Conservation (phyloP, 2,113 vertebrate genomes). For the Sorex fumeus region DNA sequence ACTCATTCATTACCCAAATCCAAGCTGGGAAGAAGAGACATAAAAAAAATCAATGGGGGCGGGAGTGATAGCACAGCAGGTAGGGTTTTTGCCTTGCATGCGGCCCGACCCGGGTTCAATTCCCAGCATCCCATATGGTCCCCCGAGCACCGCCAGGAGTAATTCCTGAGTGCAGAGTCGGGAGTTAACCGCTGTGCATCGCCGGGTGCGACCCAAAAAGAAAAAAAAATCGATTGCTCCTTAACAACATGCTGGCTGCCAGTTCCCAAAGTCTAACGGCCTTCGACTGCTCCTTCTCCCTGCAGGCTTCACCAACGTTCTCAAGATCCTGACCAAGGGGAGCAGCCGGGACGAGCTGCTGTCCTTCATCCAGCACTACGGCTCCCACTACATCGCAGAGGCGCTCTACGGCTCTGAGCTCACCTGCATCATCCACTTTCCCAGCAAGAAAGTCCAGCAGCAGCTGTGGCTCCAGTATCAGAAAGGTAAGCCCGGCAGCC, state of each 20-base stretch:
- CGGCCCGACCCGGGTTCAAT: too few species aligned
- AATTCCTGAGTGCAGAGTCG: too few species aligned
- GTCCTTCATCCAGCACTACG: conserved; percentile 95
- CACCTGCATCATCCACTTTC: conserved; percentile 97
- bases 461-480: conserved; percentile 99
- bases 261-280: background rate
- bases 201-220: too few species aligned
- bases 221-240: background rate
- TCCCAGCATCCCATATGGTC: too few species aligned
- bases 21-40: background rate
- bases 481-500: conserved; percentile 93
- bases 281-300: background rate
- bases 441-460: conserved; percentile 99
- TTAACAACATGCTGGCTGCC: too few species aligned
- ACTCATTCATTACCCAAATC: rapidly evolving
- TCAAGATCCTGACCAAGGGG: conserved; percentile 96
- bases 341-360: conserved; percentile 97
- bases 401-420: conserved; percentile 97
- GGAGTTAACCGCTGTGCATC: too few species aligned
- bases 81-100: too few species aligned
- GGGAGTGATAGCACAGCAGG: too few species aligned
- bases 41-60: too few species aligned
- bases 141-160: too few species aligned
- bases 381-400: conserved; percentile 97
- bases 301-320: conserved; percentile 95